Percentiles rank a stretch among this genome's conserved stretches.
Conservation (phyloP, 2,888 invertebrate species). For the Entomobrya proxima region DNA sequence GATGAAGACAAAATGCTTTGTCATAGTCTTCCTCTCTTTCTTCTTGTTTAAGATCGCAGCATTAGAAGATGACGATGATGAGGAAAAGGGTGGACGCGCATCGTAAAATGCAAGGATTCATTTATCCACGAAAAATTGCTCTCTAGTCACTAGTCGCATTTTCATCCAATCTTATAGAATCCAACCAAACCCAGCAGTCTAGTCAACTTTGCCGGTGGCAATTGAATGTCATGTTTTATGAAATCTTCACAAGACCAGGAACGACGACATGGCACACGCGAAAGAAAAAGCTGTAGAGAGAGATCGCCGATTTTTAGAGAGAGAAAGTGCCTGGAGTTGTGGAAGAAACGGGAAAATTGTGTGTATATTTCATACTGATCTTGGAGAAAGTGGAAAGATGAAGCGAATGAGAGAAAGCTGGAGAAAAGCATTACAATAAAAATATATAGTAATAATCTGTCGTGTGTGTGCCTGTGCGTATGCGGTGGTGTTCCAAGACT, state of each 20-base stretch:
- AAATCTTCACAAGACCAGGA: constrained; percentile 20
- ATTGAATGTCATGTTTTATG: constrained; percentile 43
- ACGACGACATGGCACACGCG: not conserved
- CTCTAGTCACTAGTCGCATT: constrained; percentile 17
- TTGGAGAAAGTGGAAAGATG: too few species aligned
- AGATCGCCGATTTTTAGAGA: too few species aligned
- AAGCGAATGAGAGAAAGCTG: too few species aligned
- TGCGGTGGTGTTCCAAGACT: not conserved
- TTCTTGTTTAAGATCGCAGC: not conserved
- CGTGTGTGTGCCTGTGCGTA: not conserved
- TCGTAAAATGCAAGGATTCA: constrained; percentile 22
- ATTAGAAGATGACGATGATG: not conserved
- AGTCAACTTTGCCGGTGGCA: constrained; percentile 49
- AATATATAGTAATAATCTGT: not conserved
- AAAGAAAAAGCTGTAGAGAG: not conserved
- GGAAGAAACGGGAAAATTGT: too few species aligned
- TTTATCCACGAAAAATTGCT: constrained; percentile 36
- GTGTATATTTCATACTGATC: too few species aligned
- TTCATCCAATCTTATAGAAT: not conserved
- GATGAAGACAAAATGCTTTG: constrained; percentile 65
- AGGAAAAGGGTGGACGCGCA: not conserved
- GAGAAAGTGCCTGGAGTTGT: not conserved
- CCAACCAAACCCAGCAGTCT: too few species aligned
- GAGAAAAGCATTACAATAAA: too few species aligned
- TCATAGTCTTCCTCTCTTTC: constrained; percentile 4